Evolutionary conservation across 2,888 invertebrate species (phyloP).

Genomic region (Cheilosia vernalis): DNA sequence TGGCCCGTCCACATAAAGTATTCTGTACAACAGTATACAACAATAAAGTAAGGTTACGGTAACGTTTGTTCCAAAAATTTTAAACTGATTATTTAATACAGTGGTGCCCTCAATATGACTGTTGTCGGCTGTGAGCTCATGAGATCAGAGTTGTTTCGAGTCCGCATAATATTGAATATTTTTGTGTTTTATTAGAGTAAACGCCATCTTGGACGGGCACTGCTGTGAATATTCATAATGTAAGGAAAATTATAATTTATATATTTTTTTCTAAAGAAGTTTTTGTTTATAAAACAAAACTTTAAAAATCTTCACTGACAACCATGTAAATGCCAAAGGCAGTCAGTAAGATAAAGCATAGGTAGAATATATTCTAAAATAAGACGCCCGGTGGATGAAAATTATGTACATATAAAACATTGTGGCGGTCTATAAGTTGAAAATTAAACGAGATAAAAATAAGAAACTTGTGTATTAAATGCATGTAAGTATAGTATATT

Average conservation of each 20-base stretch:
- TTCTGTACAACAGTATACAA: too few species aligned
- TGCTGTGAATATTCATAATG: neutral
- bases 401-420: slow-evolving; percentile 60
- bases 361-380: slow-evolving; percentile 70
- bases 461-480: slow-evolving; percentile 3
- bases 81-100: too few species aligned
- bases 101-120: too few species aligned
- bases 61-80: too few species aligned
- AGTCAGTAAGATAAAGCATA: slow-evolving; percentile 30
- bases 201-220: too few species aligned
- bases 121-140: too few species aligned
- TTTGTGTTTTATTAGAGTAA: too few species aligned
- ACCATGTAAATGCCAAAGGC: slow-evolving; percentile 19
- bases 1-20: too few species aligned
- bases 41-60: too few species aligned
- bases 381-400: slow-evolving; percentile 52
- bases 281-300: neutral
- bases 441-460: neutral
- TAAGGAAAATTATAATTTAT: neutral
- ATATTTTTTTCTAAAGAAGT: neutral
- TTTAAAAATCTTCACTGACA: slow-evolving; percentile 18
- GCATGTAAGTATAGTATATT: neutral
- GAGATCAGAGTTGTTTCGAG: too few species aligned
- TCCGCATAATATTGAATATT: too few species aligned
- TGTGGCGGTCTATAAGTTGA: slow-evolving; percentile 60